A percentile compares a stretch with the other conserved stretches of the same genome.
Conservation (phyloP, 2,888 invertebrate species). For the Colletes collaris region DNA sequence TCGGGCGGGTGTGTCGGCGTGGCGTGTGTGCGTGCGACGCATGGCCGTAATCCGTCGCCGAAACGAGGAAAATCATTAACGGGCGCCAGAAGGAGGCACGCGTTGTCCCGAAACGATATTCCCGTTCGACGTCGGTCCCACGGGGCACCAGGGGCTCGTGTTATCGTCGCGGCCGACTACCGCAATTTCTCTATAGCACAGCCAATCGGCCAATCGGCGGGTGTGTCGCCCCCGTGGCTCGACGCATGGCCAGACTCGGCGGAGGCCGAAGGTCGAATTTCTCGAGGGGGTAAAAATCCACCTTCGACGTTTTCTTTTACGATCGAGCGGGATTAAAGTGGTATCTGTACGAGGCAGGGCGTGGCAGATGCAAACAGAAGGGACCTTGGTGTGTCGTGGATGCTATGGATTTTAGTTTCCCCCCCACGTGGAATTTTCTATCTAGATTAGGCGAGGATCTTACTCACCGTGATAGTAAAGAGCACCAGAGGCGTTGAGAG, state of each 20-base stretch:
- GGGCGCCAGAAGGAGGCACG: not conserved
- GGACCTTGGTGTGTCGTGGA: not conserved
- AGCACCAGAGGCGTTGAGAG: constrained; percentile 81
- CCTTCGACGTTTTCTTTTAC: not conserved
- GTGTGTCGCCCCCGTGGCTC: constrained; percentile 65
- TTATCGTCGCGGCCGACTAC: constrained; percentile 46
- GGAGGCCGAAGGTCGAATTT: constrained; percentile 22
- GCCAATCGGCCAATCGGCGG: constrained; percentile 62
- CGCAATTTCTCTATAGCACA: constrained; percentile 67
- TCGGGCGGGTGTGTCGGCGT: constrained; percentile 65
- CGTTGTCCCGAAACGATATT: not conserved
- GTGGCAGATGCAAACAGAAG: constrained; percentile 46
- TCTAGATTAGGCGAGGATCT: not conserved
- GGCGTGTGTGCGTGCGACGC: constrained; percentile 45
- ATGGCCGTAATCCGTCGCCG: constrained; percentile 53
- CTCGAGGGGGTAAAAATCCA: constrained; percentile 22
- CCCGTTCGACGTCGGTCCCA: not conserved
- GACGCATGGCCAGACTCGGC: constrained; percentile 59
- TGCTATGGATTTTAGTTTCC: not conserved
- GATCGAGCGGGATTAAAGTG: constrained; percentile 25
- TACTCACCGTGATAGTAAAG: constrained; percentile 81
- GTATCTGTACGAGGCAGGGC: constrained; percentile 38
- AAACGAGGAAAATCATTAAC: constrained; percentile 45
- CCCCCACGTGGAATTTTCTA: constrained; percentile 38
- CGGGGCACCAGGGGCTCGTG: not conserved